phyloP scores from a whole-genome alignment of 1,140 invertebrate species.

The Odontomachus brunneus region DNA sequence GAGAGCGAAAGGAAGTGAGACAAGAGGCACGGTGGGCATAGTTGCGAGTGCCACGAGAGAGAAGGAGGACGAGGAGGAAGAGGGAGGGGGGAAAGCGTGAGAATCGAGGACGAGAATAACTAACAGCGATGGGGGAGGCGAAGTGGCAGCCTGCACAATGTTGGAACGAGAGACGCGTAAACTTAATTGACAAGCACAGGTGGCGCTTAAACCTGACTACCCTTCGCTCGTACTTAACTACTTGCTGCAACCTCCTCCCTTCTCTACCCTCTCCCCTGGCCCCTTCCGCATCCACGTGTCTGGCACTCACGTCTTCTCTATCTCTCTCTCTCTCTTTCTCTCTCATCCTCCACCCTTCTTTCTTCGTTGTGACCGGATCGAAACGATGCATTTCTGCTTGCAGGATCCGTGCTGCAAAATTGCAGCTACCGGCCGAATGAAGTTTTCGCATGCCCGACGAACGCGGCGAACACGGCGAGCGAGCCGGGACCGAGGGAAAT shows the following conservation, averaged over 20 bases:
- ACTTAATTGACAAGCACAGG: conserved; percentile 83
- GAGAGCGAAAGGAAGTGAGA: conserved; percentile 28
- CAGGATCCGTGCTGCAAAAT: conserved; percentile 56
- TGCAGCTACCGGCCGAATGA: conserved; percentile 54
- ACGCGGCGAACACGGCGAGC: conserved; percentile 43
- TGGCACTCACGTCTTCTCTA: not conserved
- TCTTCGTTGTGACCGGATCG: conserved; percentile 44
- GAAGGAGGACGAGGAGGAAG: not conserved
- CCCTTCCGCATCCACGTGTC: not conserved
- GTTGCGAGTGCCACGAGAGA: not conserved
- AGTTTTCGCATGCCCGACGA: conserved; percentile 65
- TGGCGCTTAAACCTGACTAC: conserved; percentile 81
- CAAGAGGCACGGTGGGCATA: conserved; percentile 15
- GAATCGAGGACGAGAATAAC: conserved; percentile 68
- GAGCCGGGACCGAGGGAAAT: conserved; percentile 54
- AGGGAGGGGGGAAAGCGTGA: conserved; percentile 29
- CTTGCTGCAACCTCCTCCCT: conserved; percentile 56
- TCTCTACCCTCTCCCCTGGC: not conserved
- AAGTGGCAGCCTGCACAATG: conserved; percentile 64
- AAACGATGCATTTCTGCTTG: conserved; percentile 59
- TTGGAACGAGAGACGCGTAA: conserved; percentile 79
- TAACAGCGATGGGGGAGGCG: conserved; percentile 58
- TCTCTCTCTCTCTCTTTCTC: conserved; percentile 9
- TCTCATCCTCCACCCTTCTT: conserved; percentile 3
- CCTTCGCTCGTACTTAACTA: conserved; percentile 76